phyloP scores from a whole-genome alignment of 2,113 vertebrate genomes.

The Chelonoidis abingdonii region DNA sequence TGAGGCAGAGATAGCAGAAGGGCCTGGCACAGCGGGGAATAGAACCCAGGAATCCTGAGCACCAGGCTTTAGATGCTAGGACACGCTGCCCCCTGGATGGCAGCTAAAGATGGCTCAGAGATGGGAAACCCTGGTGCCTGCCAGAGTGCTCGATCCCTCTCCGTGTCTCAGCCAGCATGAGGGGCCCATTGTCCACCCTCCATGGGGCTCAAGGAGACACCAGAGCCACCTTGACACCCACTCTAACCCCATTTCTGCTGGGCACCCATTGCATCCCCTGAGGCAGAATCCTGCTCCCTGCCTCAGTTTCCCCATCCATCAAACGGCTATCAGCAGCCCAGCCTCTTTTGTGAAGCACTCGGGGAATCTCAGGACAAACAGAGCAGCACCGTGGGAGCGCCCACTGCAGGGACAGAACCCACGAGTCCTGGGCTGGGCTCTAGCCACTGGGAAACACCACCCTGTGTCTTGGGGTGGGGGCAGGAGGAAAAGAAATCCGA shows the following conservation, averaged over 20 bases:
- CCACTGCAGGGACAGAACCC: no score
- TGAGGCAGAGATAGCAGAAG: not conserved
- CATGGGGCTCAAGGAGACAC: rapidly evolving
- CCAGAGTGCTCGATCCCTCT: not conserved
- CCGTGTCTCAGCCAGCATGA: not conserved
- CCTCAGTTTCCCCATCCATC: not conserved
- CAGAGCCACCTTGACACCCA: not conserved
- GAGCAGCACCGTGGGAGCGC: not conserved
- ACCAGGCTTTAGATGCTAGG: not conserved
- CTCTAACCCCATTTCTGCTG: no score
- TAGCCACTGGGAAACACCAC: no score
- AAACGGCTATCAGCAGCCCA: not conserved
- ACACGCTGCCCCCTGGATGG: not conserved
- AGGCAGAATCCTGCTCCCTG: not conserved
- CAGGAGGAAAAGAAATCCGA: no score
- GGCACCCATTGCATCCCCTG: no score
- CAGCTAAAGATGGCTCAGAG: not conserved
- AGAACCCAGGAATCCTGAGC: not conserved
- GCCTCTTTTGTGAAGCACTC: not conserved
- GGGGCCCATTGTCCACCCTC: not conserved
- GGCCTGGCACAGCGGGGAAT: no score
- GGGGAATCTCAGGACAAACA: not conserved
- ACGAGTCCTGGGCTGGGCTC: no score
- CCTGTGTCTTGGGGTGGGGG: no score
- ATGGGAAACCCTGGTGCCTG: not conserved